Conservation (phyloP, 2,888 invertebrate species). For the Lasioglossum vierecki region DNA sequence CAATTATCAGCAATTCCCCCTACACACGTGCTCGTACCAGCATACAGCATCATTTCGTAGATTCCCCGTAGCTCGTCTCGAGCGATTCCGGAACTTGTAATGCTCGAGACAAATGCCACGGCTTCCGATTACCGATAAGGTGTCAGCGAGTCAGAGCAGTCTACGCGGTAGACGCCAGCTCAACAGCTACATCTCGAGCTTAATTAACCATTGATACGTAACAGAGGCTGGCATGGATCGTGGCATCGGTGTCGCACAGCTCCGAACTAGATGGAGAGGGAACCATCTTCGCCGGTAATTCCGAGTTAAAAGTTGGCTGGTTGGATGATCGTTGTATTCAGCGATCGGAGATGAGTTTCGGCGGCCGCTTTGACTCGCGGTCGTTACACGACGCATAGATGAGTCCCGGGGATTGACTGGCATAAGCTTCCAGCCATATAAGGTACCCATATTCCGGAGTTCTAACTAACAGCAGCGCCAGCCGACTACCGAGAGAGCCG, state of each 20-base stretch:
- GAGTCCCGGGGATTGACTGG: slow-evolving; percentile 66
- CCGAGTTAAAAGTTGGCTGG: slow-evolving; percentile 58
- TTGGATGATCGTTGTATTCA: slow-evolving; percentile 47
- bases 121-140: slow-evolving; percentile 47
- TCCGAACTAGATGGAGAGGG: not conserved
- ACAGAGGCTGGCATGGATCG: not conserved
- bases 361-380: slow-evolving; percentile 68
- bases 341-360: slow-evolving; percentile 70
- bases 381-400: slow-evolving; percentile 51
- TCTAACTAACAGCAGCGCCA: slow-evolving; percentile 40
- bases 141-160: slow-evolving; percentile 44
- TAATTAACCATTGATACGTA: slow-evolving; percentile 21
- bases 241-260: not conserved
- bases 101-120: slow-evolving; percentile 24
- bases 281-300: slow-evolving; percentile 12
- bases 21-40: not conserved
- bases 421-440: slow-evolving; percentile 54
- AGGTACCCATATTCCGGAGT: slow-evolving; percentile 65
- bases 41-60: not conserved
- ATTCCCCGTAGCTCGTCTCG: not conserved
- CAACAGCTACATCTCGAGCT: slow-evolving; percentile 35
- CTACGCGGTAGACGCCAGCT: slow-evolving; percentile 11
- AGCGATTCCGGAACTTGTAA: not conserved
- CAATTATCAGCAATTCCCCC: not conserved
- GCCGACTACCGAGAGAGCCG: slow-evolving; percentile 25